Base-by-base conservation (phyloP, 2,888 invertebrate genomes). In the Liopterus haemorrhoidalis region DNA sequence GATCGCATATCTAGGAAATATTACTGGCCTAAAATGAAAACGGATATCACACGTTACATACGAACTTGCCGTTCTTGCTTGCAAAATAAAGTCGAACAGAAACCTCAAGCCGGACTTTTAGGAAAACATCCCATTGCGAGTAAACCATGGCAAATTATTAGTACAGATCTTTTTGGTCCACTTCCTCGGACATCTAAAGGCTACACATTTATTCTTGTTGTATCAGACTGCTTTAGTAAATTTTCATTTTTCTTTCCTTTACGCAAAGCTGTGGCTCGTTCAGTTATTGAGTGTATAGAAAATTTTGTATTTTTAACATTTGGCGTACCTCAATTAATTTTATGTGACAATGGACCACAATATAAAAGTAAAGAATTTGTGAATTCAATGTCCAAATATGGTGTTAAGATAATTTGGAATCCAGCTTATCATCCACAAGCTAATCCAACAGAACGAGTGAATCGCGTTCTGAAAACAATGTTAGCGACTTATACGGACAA, bases 361-460 rank as follows among this genome's bases (percentile, higher is more conserved):
- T 53, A 50, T 27, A 20, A 30, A 1, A 21, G 52, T 1, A 49
- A 46, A 8, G 30, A 33, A 2, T 54, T 56, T 25, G n/a, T 45
- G 2, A n/a, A 20, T 1, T 6, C 53, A 4, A 22, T 49, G 6
- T 14, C 16, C 8, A 39, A 36, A 12, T 54, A 48, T 21, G 43
- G 51, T 1, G 31, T 49, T 1, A 14, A 41, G 31, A 24, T 44
- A 50, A 6, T 31, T 32, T 41, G 25, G 35, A 57, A 49, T 12
- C 49, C 53, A 1, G 18, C 43, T 4, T 59, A 61, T 38, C 51
- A 57, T n/a, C 60, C 59, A 0, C 60, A 61, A 45, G 45, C 52
- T 2, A 59, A 61, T 20, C 56, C 58, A 0, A 55, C 58, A 0
- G 60, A 61, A 36, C 42, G 58, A 0, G 54, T 58, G 0, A 60